Evolutionary conservation across 2,888 invertebrate genomes (phyloP).

Genomic region (Hydrotaea cyrtoneurina): DNA sequence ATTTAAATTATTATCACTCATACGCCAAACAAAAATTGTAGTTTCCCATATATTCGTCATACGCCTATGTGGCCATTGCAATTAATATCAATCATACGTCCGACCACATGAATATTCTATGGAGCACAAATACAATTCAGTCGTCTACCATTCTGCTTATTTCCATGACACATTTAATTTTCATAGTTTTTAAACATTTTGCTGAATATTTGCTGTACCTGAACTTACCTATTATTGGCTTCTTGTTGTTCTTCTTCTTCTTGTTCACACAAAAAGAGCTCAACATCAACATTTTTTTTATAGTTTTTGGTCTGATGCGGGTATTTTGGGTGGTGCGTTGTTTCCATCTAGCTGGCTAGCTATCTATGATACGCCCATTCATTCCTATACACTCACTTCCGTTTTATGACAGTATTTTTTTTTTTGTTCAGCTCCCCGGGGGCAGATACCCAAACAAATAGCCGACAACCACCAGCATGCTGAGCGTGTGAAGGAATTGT

Average conservation of each 20-base stretch:
- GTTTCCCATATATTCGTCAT: background rate
- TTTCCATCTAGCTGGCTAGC: background rate
- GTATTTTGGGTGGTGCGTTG: background rate
- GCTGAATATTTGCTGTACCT: background rate
- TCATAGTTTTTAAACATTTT: background rate
- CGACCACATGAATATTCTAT: too few species aligned
- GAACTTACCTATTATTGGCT: background rate
- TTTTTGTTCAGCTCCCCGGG: background rate
- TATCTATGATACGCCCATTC: slow-evolving; percentile 27
- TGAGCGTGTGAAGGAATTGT: slow-evolving; percentile 1
- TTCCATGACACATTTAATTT: too few species aligned
- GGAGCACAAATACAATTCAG: too few species aligned
- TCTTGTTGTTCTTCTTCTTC: too few species aligned
- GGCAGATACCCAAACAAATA: slow-evolving; percentile 6
- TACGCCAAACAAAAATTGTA: too few species aligned
- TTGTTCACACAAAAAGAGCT: too few species aligned
- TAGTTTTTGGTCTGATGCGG: slow-evolving; percentile 4
- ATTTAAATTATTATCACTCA: background rate
- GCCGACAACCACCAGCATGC: background rate
- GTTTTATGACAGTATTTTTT: slow-evolving; percentile 25
- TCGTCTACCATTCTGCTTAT: too few species aligned
- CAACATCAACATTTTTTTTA: slow-evolving; percentile 6
- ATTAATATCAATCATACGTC: too few species aligned
- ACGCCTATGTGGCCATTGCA: too few species aligned
- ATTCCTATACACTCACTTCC: background rate